Evolutionary conservation across 2,113 vertebrate species (phyloP).

Genomic region (Falco punctatus): DNA sequence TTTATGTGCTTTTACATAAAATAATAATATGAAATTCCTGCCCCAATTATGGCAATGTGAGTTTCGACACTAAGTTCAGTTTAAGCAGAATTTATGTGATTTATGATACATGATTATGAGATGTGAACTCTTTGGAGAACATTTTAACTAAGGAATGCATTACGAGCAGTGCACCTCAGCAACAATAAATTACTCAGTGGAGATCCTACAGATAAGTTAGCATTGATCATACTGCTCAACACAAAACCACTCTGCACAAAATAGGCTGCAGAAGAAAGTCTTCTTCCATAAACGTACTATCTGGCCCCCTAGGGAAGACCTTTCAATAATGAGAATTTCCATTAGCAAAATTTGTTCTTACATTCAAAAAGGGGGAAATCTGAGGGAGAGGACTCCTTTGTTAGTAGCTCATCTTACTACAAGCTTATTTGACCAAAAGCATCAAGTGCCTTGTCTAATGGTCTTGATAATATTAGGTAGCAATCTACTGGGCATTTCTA

Average conservation of each 20-base stretch:
- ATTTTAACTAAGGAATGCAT: background rate
- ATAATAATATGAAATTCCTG: background rate
- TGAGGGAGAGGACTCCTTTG: background rate
- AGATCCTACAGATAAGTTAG: background rate
- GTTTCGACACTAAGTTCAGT: background rate
- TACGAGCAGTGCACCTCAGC: background rate
- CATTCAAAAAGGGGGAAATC: background rate
- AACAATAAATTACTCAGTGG: background rate
- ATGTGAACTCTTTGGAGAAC: background rate
- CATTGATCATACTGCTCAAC: background rate
- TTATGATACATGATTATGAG: background rate
- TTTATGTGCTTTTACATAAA: background rate
- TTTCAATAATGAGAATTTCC: background rate
- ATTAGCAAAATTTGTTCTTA: background rate
- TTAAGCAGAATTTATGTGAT: background rate
- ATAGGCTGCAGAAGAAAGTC: background rate
- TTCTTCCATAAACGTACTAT: background rate
- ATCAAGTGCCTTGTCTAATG: background rate
- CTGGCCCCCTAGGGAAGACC: background rate
- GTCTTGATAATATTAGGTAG: background rate
- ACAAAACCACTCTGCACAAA: background rate
- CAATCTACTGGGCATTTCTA: background rate
- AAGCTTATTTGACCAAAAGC: background rate
- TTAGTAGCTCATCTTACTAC: background rate
- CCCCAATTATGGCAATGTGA: background rate